These are phyloP conservation scores for Lasioglossum albipes DNA, from an alignment of 1,140 invertebrate genomes.

Conservation along the genomic window DNA sequence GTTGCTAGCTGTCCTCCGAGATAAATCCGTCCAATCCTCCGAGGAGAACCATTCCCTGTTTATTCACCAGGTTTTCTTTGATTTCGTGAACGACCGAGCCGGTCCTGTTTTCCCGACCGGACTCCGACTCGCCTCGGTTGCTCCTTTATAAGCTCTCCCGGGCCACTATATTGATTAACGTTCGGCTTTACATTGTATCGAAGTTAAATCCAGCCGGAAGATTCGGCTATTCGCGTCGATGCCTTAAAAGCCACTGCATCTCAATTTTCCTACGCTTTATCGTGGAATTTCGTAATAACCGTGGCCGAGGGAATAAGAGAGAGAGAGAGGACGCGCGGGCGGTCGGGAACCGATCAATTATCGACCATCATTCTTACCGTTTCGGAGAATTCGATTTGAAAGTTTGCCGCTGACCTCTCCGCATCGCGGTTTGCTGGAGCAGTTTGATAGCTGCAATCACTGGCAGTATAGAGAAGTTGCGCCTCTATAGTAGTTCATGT, in stretches of 20 bases:
- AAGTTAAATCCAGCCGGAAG: conserved; percentile 15
- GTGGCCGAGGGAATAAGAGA: background rate
- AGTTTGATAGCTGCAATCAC: background rate
- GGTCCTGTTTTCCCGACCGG: background rate
- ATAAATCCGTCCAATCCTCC: conserved; percentile 60
- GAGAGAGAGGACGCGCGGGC: too few relatives aligned
- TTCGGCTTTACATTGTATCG: conserved; percentile 10
- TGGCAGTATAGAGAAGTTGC: background rate
- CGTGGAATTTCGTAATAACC: conserved; percentile 48
- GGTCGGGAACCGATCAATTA: conserved; percentile 10
- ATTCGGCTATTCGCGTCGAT: conserved; percentile 7
- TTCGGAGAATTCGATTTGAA: conserved; percentile 35
- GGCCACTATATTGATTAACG: conserved; percentile 19
- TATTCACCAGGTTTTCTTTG: conserved; percentile 63
- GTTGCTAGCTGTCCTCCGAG: conserved; percentile 55
- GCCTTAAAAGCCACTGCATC: conserved; percentile 6
- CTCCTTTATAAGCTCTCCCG: background rate
- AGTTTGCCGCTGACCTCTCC: background rate
- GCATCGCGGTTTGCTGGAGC: background rate
- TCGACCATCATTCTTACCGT: conserved; percentile 19
- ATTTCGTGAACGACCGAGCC: conserved; percentile 29
- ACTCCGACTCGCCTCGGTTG: background rate
- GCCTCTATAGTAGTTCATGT: too few relatives aligned
- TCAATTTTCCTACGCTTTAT: conserved; percentile 18
- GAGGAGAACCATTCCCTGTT: conserved; percentile 61